Evolutionary conservation across 2,888 invertebrate genomes (phyloP).

Genomic region (Furcula furcula): DNA sequence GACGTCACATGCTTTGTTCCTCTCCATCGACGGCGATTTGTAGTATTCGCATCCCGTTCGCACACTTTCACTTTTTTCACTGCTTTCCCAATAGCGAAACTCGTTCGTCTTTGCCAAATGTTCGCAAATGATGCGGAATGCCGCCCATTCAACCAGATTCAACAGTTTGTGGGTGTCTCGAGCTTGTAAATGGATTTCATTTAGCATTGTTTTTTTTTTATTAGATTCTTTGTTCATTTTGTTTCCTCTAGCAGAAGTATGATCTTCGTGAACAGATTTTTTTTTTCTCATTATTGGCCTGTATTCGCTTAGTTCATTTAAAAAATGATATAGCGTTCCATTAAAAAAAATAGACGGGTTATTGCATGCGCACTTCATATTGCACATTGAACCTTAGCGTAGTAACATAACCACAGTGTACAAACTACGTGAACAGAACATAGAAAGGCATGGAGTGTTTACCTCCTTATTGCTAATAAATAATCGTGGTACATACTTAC

Average conservation of each 20-base stretch:
- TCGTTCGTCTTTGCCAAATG: slow-evolving; percentile 66
- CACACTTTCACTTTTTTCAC: slow-evolving; percentile 73
- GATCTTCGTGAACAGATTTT: slow-evolving; percentile 12
- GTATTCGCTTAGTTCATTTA: neutral
- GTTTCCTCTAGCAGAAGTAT: slow-evolving; percentile 15
- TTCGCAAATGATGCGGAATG: slow-evolving; percentile 41
- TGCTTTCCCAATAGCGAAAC: slow-evolving; percentile 74
- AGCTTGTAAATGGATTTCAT: slow-evolving; percentile 30
- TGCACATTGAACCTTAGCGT: too few species aligned
- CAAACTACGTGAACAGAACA: too few species aligned
- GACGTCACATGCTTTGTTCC: slow-evolving; percentile 38
- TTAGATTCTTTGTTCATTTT: slow-evolving; percentile 27
- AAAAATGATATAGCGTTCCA: too few species aligned
- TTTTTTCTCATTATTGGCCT: slow-evolving; percentile 6
- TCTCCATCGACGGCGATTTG: slow-evolving; percentile 30
- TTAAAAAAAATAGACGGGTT: too few species aligned
- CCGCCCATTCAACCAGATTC: slow-evolving; percentile 26
- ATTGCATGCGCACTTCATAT: too few species aligned
- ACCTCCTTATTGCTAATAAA: too few species aligned
- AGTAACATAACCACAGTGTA: too few species aligned
- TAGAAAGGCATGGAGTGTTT: too few species aligned
- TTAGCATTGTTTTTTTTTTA: slow-evolving; percentile 37
- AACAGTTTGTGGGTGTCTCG: slow-evolving; percentile 26
- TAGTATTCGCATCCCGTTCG: slow-evolving; percentile 42
- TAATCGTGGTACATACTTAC: too few species aligned